These are phyloP conservation scores for Scomber colias DNA, from an alignment of 2,113 vertebrate genomes.

Conservation along the genomic window DNA sequence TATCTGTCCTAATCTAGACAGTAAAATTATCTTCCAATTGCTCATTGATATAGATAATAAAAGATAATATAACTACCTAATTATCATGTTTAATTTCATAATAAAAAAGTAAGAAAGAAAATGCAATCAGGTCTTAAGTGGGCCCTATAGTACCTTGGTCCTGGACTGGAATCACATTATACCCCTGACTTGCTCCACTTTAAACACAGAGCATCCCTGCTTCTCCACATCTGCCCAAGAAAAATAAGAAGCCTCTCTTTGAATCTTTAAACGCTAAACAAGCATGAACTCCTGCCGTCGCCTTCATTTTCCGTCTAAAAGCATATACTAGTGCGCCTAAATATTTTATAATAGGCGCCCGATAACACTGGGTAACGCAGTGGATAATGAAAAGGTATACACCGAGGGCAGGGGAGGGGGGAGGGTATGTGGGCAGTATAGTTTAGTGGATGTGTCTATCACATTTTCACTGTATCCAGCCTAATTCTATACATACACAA, in stretches of 20 bases:
- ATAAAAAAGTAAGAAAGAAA: not conserved
- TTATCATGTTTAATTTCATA: conserved; percentile 13
- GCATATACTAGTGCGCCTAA: conserved; percentile 84
- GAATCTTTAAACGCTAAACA: conserved; percentile 87
- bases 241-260: conserved; percentile 76
- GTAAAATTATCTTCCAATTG: conserved; percentile 16
- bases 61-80: not conserved
- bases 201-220: conserved; percentile 64
- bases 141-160: conserved; percentile 15
- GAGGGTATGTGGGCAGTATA: conserved; percentile 32
- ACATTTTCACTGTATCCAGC: conserved; percentile 34
- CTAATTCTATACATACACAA: conserved; percentile 4
- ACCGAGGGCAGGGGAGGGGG: conserved; percentile 6
- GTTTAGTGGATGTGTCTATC: conserved; percentile 65
- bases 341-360: conserved; percentile 83
- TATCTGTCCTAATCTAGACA: conserved; percentile 43
- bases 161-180: conserved; percentile 36
- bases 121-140: conserved; percentile 12
- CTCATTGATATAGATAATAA: conserved; percentile 42
- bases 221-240: conserved; percentile 77
- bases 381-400: conserved; percentile 80
- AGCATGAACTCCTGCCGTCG: conserved; percentile 76
- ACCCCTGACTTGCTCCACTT: conserved; percentile 61
- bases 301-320: conserved; percentile 85
- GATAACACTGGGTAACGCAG: conserved; percentile 81